A percentile compares a stretch with the other conserved stretches of the same genome.
phyloP scores from a whole-genome alignment of 2,113 vertebrate genomes.

The Zosterops pallidus region DNA sequence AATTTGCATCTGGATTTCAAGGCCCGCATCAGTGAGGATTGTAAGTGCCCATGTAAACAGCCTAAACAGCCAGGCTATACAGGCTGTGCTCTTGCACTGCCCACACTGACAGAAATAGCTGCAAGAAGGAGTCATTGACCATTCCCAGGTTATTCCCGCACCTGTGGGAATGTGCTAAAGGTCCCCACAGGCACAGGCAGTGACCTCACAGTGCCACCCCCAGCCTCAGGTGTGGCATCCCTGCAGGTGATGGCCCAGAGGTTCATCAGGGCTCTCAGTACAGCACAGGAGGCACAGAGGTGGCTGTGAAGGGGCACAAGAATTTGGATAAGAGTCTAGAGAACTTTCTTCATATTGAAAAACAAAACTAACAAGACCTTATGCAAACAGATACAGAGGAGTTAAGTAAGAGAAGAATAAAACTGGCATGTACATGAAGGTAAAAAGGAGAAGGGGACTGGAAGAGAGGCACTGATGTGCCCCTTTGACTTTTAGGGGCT shows the following conservation, averaged over 20 bases:
- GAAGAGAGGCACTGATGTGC: neutral
- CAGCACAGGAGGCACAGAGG: no score
- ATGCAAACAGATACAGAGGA: neutral
- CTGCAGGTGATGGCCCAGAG: neutral
- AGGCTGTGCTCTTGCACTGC: neutral
- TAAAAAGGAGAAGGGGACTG: neutral
- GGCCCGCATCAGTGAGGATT: neutral
- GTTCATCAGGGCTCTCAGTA: neutral
- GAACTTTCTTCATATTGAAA: neutral
- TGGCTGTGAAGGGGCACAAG: neutral
- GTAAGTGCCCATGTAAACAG: neutral
- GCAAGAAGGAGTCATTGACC: neutral
- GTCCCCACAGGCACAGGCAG: neutral
- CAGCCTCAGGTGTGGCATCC: neutral
- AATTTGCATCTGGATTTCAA: neutral
- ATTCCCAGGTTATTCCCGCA: neutral
- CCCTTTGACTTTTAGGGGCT: neutral
- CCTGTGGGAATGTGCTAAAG: neutral
- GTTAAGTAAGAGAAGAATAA: neutral
- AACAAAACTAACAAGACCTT: neutral
- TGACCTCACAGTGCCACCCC: neutral
- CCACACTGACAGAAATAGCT: neutral
- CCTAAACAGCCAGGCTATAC: neutral
- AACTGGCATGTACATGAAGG: neutral
- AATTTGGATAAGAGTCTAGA: neutral